Conservation (phyloP, 1,140 invertebrate genomes). For the Amyelois transitella region DNA sequence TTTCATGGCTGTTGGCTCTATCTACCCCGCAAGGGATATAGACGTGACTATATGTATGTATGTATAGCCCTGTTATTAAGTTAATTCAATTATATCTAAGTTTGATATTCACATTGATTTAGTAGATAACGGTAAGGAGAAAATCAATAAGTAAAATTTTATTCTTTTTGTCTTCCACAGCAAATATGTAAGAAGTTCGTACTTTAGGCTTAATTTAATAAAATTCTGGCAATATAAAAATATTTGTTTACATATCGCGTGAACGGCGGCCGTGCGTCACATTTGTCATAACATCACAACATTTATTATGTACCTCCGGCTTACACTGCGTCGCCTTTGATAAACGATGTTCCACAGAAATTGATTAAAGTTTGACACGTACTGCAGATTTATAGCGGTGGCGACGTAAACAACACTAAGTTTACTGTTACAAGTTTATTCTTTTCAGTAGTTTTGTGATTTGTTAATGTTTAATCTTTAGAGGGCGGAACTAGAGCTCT, state of each 20-base stretch:
- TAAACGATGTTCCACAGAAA: not conserved
- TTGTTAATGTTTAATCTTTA: too few species aligned
- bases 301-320: not conserved
- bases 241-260: not conserved
- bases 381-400: not conserved
- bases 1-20: too few species aligned
- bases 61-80: too few species aligned
- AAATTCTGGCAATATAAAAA: not conserved
- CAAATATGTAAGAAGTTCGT: not conserved
- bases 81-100: too few species aligned
- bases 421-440: not conserved
- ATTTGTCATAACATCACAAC: not conserved
- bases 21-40: too few species aligned
- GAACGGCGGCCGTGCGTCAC: not conserved
- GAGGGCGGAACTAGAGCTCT: too few species aligned
- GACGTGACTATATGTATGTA: too few species aligned
- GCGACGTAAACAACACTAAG: not conserved
- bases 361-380: slow-evolving; percentile 1
- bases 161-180: too few species aligned
- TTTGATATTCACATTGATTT: too few species aligned
- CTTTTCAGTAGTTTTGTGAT: not conserved
- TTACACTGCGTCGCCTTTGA: not conserved
- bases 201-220: too few species aligned
- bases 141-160: too few species aligned
- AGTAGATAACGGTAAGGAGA: too few species aligned